These are phyloP conservation scores for Vimba vimba DNA, from an alignment of 2,113 vertebrate species.

Conservation along the genomic window DNA sequence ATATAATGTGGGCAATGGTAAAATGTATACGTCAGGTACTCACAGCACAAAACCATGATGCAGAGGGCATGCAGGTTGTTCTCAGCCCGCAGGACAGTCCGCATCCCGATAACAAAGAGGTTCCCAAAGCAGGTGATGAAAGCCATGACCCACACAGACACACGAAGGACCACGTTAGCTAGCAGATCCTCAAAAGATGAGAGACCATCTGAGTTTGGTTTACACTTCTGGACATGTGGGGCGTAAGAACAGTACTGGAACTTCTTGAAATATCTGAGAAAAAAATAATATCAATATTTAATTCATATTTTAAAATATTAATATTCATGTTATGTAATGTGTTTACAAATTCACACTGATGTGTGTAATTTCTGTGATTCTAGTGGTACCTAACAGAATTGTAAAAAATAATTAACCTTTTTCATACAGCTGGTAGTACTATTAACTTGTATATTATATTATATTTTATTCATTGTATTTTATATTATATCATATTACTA, in stretches of 20 bases:
- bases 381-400: too few species aligned
- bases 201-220: constrained; percentile 84
- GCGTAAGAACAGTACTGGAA: constrained; percentile 86
- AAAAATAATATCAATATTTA: background rate
- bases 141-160: constrained; percentile 86
- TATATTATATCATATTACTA: too few species aligned
- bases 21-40: constrained; percentile 56
- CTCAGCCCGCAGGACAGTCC: constrained; percentile 83
- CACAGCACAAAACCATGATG: constrained; percentile 87
- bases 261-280: constrained; percentile 82
- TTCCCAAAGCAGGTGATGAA: constrained; percentile 86
- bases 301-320: background rate
- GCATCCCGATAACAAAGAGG: constrained; percentile 85
- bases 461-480: too few species aligned
- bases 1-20: background rate
- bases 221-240: constrained; percentile 81
- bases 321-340: too few species aligned
- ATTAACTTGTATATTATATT: too few species aligned
- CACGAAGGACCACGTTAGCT: constrained; percentile 81
- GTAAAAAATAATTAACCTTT: too few species aligned
- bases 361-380: background rate
- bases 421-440: too few species aligned
- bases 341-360: background rate
- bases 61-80: constrained; percentile 81
- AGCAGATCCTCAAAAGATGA: constrained; percentile 87